Evolutionary conservation across 2,797 vertebrate genomes (phyloP), one percentile per base, ranked within the genome.

Genomic region (Tragopan temminckii): DNA sequence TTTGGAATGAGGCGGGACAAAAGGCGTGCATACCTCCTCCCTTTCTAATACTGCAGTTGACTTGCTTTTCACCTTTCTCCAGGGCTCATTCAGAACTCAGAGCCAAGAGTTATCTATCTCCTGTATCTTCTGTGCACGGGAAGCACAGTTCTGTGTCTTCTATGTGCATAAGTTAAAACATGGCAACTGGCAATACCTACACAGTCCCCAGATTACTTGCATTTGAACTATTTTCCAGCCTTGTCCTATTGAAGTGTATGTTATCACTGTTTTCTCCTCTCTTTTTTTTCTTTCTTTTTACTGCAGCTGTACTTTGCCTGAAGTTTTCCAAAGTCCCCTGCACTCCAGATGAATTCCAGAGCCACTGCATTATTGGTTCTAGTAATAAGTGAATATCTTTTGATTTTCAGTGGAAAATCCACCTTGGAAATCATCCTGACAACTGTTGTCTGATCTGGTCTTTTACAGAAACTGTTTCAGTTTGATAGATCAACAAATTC

Each of bases 21-120:
- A 14, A 23, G 36, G 52, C 33, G 19, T 94, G 19, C 59, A 2
- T 78, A n/a, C 63, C 33, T 71, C 10, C 12, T 53, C 8, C 11
- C 6, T 15, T 68, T 64, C 58, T 86, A 17, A 67, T 82, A 53
- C 11, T 67, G 38, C 24, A 40, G 29, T 76, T 90, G 45, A 66
- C 50, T 72, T 84, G 12, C 21, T 90, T 95, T 85, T 84, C 38
- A 35, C 14, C 14, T 86, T 87, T 87, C 25, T 85, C 31, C 11
- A 21, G 17, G 11, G 19, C 58, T 85, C 89, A 33, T 64, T 42
- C 50, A 53, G 71, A 90, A 27, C 24, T 42, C 50, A 53, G 71
- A 90, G 29, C 24, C 63, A 7, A 35, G 46, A 50, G 46, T 79
- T 84, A 76, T 2, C 18, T 15, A 8, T 82, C 15, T 87, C 27